Percentiles rank a stretch among this genome's conserved stretches.
These are phyloP conservation scores for Rhaphigaster nebulosa DNA, from an alignment of 2,888 invertebrate species.

Conservation along the genomic window DNA sequence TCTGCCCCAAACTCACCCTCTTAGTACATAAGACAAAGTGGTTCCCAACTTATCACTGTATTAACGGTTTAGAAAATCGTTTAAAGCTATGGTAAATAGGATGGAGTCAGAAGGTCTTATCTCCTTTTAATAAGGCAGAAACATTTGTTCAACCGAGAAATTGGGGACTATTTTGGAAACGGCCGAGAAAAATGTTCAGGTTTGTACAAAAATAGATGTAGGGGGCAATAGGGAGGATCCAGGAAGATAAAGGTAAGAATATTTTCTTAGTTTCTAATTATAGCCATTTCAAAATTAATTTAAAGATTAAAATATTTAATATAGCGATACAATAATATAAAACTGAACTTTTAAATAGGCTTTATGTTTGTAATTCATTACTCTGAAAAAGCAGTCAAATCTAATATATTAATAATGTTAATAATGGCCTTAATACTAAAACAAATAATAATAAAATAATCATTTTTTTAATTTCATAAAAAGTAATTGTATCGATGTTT, in stretches of 20 bases:
- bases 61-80: slow-evolving; percentile 11
- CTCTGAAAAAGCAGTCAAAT: too few relatives aligned
- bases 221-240: neutral
- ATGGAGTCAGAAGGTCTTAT: slow-evolving; percentile 33
- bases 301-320: too few relatives aligned
- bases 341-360: too few relatives aligned
- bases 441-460: too few relatives aligned
- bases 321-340: too few relatives aligned
- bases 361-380: too few relatives aligned
- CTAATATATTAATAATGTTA: too few relatives aligned
- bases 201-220: neutral
- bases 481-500: too few relatives aligned
- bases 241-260: neutral
- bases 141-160: slow-evolving; percentile 44
- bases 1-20: neutral
- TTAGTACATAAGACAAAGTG: neutral
- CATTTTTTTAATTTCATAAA: too few relatives aligned
- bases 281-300: neutral
- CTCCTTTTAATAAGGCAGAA: slow-evolving; percentile 43
- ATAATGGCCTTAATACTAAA: too few relatives aligned
- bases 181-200: slow-evolving; percentile 1
- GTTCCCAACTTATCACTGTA: neutral
- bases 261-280: neutral
- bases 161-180: slow-evolving; percentile 16
- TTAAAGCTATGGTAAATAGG: slow-evolving; percentile 24